Conservation (phyloP, 2,888 invertebrate species). For the Apamea monoglypha region DNA sequence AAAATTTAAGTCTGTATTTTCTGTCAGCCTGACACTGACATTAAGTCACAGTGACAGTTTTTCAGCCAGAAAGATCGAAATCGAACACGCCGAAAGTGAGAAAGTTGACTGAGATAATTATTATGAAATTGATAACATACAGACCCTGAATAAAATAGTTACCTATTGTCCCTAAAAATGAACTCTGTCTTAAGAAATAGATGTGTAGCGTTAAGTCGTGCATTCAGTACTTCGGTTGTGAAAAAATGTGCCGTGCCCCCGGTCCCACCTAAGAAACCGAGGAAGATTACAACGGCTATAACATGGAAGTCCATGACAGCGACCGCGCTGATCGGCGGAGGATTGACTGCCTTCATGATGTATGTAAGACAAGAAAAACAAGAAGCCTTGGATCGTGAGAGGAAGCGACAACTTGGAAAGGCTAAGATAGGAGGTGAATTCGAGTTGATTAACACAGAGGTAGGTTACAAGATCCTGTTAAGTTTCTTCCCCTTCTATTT, state of each 20-base stretch:
- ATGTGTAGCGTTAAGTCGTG: slow-evolving; percentile 72
- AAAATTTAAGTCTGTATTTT: no score
- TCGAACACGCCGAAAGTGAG: slow-evolving; percentile 39
- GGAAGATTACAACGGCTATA: slow-evolving; percentile 91
- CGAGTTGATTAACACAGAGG: slow-evolving; percentile 94
- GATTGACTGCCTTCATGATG: slow-evolving; percentile 93
- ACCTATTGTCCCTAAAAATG: slow-evolving; percentile 71
- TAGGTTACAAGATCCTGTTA: slow-evolving; percentile 54
- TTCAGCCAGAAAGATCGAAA: neutral
- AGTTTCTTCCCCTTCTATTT: neutral
- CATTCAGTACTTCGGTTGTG: slow-evolving; percentile 79
- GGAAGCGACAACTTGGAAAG: slow-evolving; percentile 96
- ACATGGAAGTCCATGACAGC: slow-evolving; percentile 95
- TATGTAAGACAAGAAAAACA: slow-evolving; percentile 96
- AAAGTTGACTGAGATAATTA: slow-evolving; percentile 34
- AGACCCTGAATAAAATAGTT: slow-evolving; percentile 31
- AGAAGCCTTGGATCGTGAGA: slow-evolving; percentile 92
- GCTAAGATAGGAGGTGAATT: slow-evolving; percentile 98
- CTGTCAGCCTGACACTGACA: slow-evolving; percentile 6
- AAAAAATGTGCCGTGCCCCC: slow-evolving; percentile 81
- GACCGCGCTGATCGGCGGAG: slow-evolving; percentile 92
- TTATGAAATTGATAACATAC: slow-evolving; percentile 61
- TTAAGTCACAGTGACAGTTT: slow-evolving; percentile 9
- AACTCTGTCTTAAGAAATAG: slow-evolving; percentile 79
- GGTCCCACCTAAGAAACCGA: slow-evolving; percentile 78